These are phyloP conservation scores for Meteorus colon DNA, from an alignment of 2,888 invertebrate species.

Conservation along the genomic window DNA sequence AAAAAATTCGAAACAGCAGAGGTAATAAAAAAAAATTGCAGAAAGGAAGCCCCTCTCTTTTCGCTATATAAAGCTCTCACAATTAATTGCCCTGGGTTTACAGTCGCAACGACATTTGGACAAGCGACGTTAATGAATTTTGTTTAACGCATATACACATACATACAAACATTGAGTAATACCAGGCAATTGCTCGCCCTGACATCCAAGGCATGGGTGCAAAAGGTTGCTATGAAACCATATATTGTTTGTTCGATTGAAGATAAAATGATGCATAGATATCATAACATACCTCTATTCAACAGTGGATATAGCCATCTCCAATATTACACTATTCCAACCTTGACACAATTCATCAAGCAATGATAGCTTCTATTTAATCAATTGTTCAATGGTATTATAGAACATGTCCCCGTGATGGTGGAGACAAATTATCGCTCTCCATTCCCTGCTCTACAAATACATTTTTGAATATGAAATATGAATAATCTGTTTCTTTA, in stretches of 20 bases:
- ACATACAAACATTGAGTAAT: not conserved
- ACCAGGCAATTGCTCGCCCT: not conserved
- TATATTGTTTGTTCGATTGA: slow-evolving; percentile 34
- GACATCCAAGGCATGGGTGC: not conserved
- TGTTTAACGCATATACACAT: not conserved
- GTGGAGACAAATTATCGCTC: too few species aligned
- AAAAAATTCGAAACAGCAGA: slow-evolving; percentile 23
- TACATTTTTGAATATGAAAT: too few species aligned
- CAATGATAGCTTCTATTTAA: not conserved
- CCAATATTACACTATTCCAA: not conserved
- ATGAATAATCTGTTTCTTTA: too few species aligned
- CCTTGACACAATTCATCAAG: not conserved
- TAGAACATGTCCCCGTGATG: too few species aligned
- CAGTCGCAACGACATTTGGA: slow-evolving; percentile 28
- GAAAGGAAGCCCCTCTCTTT: slow-evolving; percentile 56
- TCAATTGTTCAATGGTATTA: not conserved
- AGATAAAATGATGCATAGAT: not conserved
- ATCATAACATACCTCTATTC: not conserved
- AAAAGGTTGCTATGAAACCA: slow-evolving; percentile 23
- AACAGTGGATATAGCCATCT: not conserved
- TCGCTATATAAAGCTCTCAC: slow-evolving; percentile 63
- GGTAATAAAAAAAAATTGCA: slow-evolving; percentile 37
- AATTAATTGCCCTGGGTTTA: slow-evolving; percentile 65
- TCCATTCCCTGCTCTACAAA: too few species aligned
- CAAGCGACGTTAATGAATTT: slow-evolving; percentile 37